phyloP scores from a whole-genome alignment of 1,140 invertebrate species.

The Rhopalosiphum padi region DNA sequence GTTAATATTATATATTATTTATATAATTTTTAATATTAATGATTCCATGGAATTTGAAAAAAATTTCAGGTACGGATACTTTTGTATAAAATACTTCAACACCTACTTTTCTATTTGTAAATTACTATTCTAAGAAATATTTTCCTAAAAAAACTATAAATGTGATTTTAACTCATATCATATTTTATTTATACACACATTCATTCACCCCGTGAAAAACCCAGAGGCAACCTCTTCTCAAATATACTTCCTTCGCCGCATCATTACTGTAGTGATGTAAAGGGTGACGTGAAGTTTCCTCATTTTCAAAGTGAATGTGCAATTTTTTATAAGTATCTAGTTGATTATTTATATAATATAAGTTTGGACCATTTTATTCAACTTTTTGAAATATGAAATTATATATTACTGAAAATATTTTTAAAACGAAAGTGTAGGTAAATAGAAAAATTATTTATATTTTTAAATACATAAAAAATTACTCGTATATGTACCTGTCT shows the following conservation, averaged over 20 bases:
- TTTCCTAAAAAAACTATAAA: neutral
- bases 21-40: too few relatives aligned
- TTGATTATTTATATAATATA: slow-evolving; percentile 1
- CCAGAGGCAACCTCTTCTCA: neutral
- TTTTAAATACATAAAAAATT: neutral
- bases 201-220: neutral
- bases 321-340: slow-evolving; percentile 11
- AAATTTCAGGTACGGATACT: neutral
- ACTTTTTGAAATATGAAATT: neutral
- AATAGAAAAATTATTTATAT: neutral
- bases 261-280: neutral
- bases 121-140: neutral
- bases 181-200: neutral
- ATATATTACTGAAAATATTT: neutral
- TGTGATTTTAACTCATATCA: neutral
- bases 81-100: neutral
- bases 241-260: neutral
- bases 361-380: neutral
- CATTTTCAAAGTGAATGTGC: slow-evolving; percentile 1
- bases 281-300: neutral
- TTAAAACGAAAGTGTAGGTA: neutral
- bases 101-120: neutral
- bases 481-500: neutral
- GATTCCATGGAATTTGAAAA: neutral
- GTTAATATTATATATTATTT: neutral